A percentile compares a stretch with the other conserved stretches of the same genome.
These are phyloP conservation scores for Rafetus swinhoei DNA, from an alignment of 2,113 vertebrate species.

Conservation along the genomic window DNA sequence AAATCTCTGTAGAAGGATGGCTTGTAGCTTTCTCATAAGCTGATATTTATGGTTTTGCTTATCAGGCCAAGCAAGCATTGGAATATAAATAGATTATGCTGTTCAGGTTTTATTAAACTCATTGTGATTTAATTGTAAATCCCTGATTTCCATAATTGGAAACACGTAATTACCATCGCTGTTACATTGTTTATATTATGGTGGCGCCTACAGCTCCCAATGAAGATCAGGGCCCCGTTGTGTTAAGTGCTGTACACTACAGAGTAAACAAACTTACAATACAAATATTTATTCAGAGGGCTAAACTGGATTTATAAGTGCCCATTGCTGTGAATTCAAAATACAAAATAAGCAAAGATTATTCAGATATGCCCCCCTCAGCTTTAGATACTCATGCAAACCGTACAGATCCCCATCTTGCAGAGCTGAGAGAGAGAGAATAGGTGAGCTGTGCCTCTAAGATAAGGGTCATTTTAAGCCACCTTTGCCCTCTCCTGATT, in stretches of 20 bases:
- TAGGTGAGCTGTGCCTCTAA: not conserved
- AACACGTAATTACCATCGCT: not conserved
- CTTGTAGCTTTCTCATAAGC: constrained; percentile 7
- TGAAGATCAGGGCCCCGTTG: not conserved
- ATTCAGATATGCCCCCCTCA: not conserved
- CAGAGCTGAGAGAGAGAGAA: not conserved
- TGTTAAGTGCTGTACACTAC: not conserved
- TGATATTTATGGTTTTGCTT: not conserved
- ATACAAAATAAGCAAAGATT: not conserved
- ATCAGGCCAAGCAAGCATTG: not conserved
- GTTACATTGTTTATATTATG: not conserved
- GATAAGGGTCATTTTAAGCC: not conserved
- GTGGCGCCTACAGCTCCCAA: not conserved
- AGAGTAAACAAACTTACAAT: constrained; percentile 1
- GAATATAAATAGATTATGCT: constrained; percentile 3
- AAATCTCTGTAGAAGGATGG: not conserved
- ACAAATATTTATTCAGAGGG: not conserved
- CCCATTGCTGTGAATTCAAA: not conserved
- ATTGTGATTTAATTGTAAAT: constrained; percentile 36
- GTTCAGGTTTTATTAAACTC: constrained; percentile 13
- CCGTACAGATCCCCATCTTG: not conserved
- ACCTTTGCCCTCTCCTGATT: not conserved
- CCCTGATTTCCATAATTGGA: not conserved
- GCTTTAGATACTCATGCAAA: not conserved
- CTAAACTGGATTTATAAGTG: not conserved